Evolutionary conservation across 2,888 invertebrate genomes (phyloP), one percentile per base, ranked within the genome.

Genomic region (Stenolophus ochropezus): DNA sequence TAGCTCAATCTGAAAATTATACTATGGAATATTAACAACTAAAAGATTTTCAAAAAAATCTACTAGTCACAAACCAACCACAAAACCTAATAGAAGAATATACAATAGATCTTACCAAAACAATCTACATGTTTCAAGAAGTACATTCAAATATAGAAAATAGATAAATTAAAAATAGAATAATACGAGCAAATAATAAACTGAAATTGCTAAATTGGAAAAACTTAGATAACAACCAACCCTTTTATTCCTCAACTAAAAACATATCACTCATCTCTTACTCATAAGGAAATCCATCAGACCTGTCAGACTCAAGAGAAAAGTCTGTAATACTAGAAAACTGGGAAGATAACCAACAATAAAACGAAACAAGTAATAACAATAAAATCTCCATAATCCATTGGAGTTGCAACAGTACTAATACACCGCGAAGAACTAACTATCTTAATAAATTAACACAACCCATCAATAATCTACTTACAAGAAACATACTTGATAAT

Each of bases 371-470:
- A 4, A 49, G 4, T 11, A n/a, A 16, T 1, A 49, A 49, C 0
- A 49, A 49, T n/a, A 49, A 14, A 65, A 65, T 27, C 27, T 2
- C 65, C 3, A 74, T 16, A 11, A 74, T 74, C 0, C 74, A 74
- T 0, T 74, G 74, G 74, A 74, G 51, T 51, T 74, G 74, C 21
- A n/a, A 18, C 21, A 53, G 74, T 0, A 16, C n/a, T 8, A 53
- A 53, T 11, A 74, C 74, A 25, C 74, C 33, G 51, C n/a, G 51
- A 51, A 74, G 74, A 74, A 14, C 8, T 53, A 74, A 8, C 47
- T 14, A 4, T 53, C 14, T 16, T 65, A 65, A 65, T 27, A 14
- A 65, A 4, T n/a, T 14, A 74, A 21, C 11, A 47, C 8, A 47
- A 71, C 20, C 71, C 71, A 16, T 14, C 8, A 11, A 33, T 20